Evolutionary conservation across 2,113 vertebrate species (phyloP), one percentile per base, ranked within the genome.

Genomic region (Montifringilla adamsi): DNA sequence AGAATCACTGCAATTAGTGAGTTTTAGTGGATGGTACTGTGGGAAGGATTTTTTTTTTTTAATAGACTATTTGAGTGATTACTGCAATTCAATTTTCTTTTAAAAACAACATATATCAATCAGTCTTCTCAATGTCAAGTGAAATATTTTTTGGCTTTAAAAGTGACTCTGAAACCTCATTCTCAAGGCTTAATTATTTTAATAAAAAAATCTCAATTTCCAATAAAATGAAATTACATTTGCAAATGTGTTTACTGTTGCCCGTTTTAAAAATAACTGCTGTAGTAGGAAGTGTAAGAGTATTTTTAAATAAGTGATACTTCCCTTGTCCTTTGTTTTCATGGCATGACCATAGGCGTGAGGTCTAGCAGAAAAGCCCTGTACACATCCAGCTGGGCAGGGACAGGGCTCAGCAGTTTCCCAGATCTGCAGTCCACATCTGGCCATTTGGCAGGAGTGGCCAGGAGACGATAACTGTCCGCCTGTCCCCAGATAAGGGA

Each of bases 321-420:
- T 33, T 91, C 33, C 59, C 41, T 20, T 55, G 27, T 41, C 10
- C 68, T 92, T 73, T 68, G 13, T 44, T 92, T 80, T 64, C 21
- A 8, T 15, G 17, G 66, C 0, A 1, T 43, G 26, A 15, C 35
- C 52, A 22, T 1, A 56, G 19, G n/a, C n/a, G 50, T 87, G 49
- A 63, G 22, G 15, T 46, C 19, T 49, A 49, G 60, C 30, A 58
- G 63, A 70, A 86, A 62, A 90, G 20, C 8, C 37, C 63, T 62
- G 26, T 17, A 31, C 4, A 49, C 26, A 44, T 30, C 37, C 47
- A 84, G 43, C 52, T 50, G 28, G 27, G 35, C 50, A 31, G 35
- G 15, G 28, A 8, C 15, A 75, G 28, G 21, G 14, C 43, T 80
- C 28, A 77, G 50, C 27, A 67, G n/a, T 12, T 77, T 63, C 28